Conservation (phyloP, 2,113 vertebrate genomes). For the Aepyceros melampus region DNA sequence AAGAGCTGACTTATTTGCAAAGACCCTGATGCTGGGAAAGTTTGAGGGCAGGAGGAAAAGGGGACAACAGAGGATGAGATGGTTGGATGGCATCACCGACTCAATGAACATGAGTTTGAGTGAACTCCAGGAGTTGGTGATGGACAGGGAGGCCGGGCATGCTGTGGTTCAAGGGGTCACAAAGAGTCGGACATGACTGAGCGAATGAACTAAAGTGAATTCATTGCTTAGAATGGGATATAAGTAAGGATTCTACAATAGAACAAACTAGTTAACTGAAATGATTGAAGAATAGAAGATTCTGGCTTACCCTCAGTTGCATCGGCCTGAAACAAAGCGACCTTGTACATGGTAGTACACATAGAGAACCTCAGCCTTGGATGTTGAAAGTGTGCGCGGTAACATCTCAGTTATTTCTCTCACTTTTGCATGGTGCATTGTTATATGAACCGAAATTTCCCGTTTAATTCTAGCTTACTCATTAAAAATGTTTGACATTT, state of each 20-base stretch:
- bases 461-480: not conserved
- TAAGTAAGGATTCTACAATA: not conserved
- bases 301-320: not conserved
- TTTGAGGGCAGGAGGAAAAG: not conserved
- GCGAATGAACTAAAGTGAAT: not conserved
- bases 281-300: not conserved
- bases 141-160: not conserved
- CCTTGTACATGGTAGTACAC: not conserved
- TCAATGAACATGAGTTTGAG: not conserved
- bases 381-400: not conserved
- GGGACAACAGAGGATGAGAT: not conserved
- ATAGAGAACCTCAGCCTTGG: not conserved
- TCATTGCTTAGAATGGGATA: not conserved
- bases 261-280: not conserved
- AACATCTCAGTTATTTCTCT: not conserved
- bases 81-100: not conserved
- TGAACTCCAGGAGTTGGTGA: not conserved
- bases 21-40: not conserved
- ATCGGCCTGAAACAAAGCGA: not conserved
- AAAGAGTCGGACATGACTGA: not conserved
- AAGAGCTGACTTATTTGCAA: not conserved
- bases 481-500: not conserved
- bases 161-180: not conserved
- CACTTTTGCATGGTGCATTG: not conserved
- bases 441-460: not conserved